Percentiles rank a stretch among this genome's conserved stretches.
These are phyloP conservation scores for Hedya salicella DNA, from an alignment of 2,888 invertebrate species.

Conservation along the genomic window DNA sequence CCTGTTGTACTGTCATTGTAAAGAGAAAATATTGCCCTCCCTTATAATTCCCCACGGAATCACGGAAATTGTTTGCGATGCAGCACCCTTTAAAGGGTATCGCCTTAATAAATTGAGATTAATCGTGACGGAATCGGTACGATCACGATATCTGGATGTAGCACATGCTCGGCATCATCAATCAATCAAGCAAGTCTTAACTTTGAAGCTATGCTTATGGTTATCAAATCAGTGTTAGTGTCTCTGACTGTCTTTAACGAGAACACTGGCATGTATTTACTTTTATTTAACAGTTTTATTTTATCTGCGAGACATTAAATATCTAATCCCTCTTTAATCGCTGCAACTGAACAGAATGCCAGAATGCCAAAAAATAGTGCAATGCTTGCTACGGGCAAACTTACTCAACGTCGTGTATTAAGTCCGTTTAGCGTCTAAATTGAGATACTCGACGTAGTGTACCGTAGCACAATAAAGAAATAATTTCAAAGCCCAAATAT, in stretches of 20 bases:
- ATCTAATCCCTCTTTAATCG: too few species aligned
- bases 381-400: too few species aligned
- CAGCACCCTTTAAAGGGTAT: slow-evolving; percentile 47
- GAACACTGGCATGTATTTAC: too few species aligned
- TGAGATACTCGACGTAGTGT: too few species aligned
- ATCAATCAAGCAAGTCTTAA: slow-evolving; percentile 26
- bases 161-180: slow-evolving; percentile 15
- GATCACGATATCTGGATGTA: slow-evolving; percentile 39
- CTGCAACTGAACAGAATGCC: too few species aligned
- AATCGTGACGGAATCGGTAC: slow-evolving; percentile 51
- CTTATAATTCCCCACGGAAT: slow-evolving; percentile 69
- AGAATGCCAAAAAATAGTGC: too few species aligned
- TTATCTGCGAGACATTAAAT: too few species aligned
- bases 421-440: too few species aligned
- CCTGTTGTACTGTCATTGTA: slow-evolving; percentile 70
- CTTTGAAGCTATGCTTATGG: slow-evolving; percentile 4
- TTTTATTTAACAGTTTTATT: too few species aligned
- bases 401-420: too few species aligned
- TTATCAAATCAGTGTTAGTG: not conserved
- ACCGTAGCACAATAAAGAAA: too few species aligned
- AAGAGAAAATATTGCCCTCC: slow-evolving; percentile 74
- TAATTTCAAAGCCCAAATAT: too few species aligned
- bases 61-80: slow-evolving; percentile 58
- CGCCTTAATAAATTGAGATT: slow-evolving; percentile 62
- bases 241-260: not conserved